These are phyloP conservation scores for Idaea aversata DNA, from an alignment of 2,888 invertebrate species.

Conservation along the genomic window DNA sequence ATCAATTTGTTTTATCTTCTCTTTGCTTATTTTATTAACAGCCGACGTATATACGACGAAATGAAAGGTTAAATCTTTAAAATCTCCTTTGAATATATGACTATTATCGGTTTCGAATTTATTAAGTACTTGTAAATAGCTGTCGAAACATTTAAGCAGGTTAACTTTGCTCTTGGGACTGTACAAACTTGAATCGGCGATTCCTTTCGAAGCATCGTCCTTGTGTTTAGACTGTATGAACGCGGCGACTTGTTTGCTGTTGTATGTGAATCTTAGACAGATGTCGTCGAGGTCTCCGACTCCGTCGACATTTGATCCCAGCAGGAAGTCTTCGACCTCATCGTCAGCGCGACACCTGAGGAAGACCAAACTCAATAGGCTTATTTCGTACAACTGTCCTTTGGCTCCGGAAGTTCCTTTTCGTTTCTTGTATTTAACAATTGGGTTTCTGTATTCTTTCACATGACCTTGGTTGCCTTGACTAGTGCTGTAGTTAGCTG, in stretches of 20 bases:
- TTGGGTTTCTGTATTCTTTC: background rate
- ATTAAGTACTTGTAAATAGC: background rate
- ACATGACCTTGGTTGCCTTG: background rate
- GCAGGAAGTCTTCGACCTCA: background rate
- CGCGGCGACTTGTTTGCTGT: background rate
- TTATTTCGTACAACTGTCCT: constrained; percentile 2
- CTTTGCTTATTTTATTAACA: background rate
- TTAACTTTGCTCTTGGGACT: background rate
- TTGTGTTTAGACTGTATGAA: constrained; percentile 1
- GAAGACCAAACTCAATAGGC: background rate
- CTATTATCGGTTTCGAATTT: background rate
- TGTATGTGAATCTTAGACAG: background rate
- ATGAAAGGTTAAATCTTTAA: background rate
- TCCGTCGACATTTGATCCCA: background rate
- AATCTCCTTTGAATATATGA: background rate
- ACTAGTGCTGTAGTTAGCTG: background rate
- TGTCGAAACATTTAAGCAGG: constrained; percentile 3
- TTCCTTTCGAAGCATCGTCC: background rate
- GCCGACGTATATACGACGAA: background rate
- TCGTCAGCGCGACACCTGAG: background rate
- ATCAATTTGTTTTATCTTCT: background rate
- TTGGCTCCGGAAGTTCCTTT: background rate
- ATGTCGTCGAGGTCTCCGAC: constrained; percentile 3
- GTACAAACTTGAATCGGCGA: background rate
- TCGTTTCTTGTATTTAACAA: background rate